Conservation (phyloP, 2,113 vertebrate genomes). For the Mus musculus region DNA sequence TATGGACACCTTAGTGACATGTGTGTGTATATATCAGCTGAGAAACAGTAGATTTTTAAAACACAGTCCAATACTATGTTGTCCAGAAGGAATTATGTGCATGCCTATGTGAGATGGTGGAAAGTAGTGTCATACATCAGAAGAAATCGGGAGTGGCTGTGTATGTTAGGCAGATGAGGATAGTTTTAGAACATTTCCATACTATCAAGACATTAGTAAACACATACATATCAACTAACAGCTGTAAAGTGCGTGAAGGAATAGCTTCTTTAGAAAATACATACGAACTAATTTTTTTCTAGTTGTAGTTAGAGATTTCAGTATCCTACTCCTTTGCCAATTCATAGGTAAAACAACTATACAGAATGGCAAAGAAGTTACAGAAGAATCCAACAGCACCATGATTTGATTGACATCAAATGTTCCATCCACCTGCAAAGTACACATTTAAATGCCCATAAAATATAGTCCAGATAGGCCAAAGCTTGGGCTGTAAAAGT, state of each 20-base stretch:
- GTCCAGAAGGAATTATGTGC: background rate
- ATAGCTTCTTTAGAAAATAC: slow-evolving; percentile 30
- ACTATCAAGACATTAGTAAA: slow-evolving; percentile 34
- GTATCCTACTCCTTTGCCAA: background rate
- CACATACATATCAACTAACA: background rate
- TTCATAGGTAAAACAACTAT: slow-evolving; percentile 33
- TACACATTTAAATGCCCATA: background rate
- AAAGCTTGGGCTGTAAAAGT: background rate
- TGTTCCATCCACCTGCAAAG: background rate
- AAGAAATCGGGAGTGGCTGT: background rate
- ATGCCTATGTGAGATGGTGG: background rate
- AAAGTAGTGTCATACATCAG: background rate
- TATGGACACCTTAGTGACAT: background rate
- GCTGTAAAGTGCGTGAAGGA: background rate
- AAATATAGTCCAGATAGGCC: background rate
- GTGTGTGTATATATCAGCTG: background rate
- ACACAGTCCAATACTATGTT: background rate
- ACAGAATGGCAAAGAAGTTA: slow-evolving; percentile 35
- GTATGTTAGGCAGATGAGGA: slow-evolving; percentile 3
- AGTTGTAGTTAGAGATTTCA: slow-evolving; percentile 21
- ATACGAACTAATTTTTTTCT: background rate
- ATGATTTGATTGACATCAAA: background rate
- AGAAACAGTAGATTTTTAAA: slow-evolving; percentile 31
- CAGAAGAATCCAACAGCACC: background rate
- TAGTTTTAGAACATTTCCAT: background rate